These are phyloP conservation scores for Limanda limanda DNA, from an alignment of 2,113 vertebrate genomes.

Conservation along the genomic window DNA sequence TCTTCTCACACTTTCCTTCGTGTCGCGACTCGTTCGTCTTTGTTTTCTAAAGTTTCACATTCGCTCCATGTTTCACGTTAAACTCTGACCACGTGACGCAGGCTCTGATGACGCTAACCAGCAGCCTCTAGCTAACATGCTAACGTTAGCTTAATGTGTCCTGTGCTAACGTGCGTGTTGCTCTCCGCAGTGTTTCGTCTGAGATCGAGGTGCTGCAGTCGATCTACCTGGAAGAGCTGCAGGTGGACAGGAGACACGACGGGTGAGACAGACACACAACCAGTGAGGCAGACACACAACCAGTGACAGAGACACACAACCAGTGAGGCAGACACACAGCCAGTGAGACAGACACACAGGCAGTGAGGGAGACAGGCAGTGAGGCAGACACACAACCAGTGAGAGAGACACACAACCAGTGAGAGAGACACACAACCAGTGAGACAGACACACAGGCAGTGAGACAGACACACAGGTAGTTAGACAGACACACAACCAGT, in stretches of 20 bases:
- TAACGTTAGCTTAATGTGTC: background rate
- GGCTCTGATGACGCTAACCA: background rate
- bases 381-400: no score
- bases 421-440: no score
- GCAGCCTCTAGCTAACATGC: conserved; percentile 35
- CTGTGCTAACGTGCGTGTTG: background rate
- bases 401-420: no score
- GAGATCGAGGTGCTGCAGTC: conserved; percentile 95
- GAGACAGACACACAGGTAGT: no score
- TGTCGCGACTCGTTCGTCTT: background rate
- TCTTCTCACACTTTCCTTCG: background rate
- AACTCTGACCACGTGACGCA: background rate
- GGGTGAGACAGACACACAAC: conserved; percentile 76
- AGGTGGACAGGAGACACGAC: conserved; percentile 78
- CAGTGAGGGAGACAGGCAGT: no score
- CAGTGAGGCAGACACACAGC: no score
- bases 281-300: no score
- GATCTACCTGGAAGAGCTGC: conserved; percentile 94
- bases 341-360: no score
- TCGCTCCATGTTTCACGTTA: background rate
- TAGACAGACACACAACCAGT: no score
- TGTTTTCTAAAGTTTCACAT: background rate
- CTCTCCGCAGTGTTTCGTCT: conserved; percentile 81
- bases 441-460: no score
- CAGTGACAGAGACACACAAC: no score